Evolutionary conservation across 1,140 invertebrate genomes (phyloP).

Genomic region (Probaryconus sp.): DNA sequence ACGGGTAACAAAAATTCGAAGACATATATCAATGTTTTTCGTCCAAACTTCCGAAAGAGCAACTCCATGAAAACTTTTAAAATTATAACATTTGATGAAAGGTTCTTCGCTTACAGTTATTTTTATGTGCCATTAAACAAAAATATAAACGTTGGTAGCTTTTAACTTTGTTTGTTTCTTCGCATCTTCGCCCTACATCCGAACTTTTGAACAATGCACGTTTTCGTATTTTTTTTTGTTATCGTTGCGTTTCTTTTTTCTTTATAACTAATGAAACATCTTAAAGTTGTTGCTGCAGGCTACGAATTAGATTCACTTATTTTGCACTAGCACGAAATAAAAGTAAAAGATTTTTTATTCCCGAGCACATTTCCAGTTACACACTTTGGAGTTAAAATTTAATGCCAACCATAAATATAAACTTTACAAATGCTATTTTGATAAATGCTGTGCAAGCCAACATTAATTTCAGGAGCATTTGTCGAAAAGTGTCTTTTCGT

Average conservation of each 20-base stretch:
- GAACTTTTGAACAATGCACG: constrained; percentile 42
- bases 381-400: too few species aligned
- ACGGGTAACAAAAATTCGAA: constrained; percentile 6
- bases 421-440: too few species aligned
- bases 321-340: constrained; percentile 10
- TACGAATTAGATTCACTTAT: constrained; percentile 28
- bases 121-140: constrained; percentile 29
- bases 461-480: too few species aligned
- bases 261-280: constrained; percentile 20
- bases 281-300: constrained; percentile 10
- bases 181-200: constrained; percentile 31
- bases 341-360: constrained; percentile 9
- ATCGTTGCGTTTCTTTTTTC: constrained; percentile 24
- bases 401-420: too few species aligned
- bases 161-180: constrained; percentile 36
- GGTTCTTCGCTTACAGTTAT: constrained; percentile 28
- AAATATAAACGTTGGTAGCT: constrained; percentile 28
- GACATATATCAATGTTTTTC: constrained; percentile 14
- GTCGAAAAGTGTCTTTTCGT: too few species aligned
- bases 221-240: too few species aligned
- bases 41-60: background rate
- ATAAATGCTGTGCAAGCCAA: too few species aligned
- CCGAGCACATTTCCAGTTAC: constrained; percentile 3
- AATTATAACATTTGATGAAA: constrained; percentile 34
- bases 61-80: constrained; percentile 21